Evolutionary conservation across 2,888 invertebrate species (phyloP), one percentile per base, ranked within the genome.

Genomic region (Boloria selene): DNA sequence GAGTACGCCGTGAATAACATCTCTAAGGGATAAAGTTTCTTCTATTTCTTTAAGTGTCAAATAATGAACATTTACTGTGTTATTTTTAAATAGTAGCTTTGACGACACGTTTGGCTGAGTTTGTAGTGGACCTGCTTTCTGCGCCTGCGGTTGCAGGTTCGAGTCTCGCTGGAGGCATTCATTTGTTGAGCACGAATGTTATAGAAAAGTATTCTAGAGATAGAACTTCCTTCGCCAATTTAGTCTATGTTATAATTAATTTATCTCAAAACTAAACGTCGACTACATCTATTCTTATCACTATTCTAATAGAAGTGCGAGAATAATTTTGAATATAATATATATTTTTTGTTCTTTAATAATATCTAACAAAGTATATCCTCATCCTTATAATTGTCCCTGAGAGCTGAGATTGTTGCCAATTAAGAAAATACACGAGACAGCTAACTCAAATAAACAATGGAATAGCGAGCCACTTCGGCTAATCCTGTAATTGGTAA

Each of bases 401-500:
- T 18, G 3, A 31, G 31, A 31, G 38, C 13, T 49, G 17, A 31
- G 38, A 59, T 49, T 59, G 47, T 49, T 14, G 31, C 49, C 71
- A 71, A 71, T 71, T 71, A 71, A 69, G 65, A 50, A 64, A 69
- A 67, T 72, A 67, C 65, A 61, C 50, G 59, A 62, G 64, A 64
- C 38, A 53, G 67, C 61, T 64, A 69, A 70, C 65, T 70, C 69
- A 70, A 72, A 72, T 70, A 72, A 69, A 72, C 72, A 70, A 70
- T 67, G 62, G 68, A 63, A 67, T 65, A 69, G 55, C 64, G 65
- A 65, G 52, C 67, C 63, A 59, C 69, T 70, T 61, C 52, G 67
- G 61, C 63, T 72, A 69, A 71, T 71, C 68, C 67, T 63, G 64
- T 72, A 72, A 72, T 72, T 72, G 72, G 71, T 71, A 72, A 66